A percentile compares a stretch with the other conserved stretches of the same genome.
Conservation (phyloP, 2,797 vertebrate genomes). For the Pachyuromys duprasi region DNA sequence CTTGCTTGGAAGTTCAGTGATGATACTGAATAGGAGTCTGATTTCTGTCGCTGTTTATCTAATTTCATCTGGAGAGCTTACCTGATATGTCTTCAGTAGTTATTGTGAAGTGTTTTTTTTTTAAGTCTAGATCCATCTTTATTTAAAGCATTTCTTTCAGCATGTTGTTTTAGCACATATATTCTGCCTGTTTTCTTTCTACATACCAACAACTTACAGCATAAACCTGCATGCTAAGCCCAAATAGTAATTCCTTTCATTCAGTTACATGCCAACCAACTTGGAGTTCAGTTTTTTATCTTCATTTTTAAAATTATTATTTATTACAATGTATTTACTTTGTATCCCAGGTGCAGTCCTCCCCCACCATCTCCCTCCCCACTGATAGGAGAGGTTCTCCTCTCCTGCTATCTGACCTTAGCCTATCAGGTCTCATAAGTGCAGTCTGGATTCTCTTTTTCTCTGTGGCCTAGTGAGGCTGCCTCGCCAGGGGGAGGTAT, state of each 20-base stretch:
- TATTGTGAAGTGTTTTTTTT: not conserved
- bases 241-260: constrained; percentile 16
- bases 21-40: not conserved
- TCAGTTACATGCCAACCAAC: not conserved
- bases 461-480: too few species aligned
- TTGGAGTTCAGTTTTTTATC: constrained; percentile 27
- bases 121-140: not conserved
- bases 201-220: not conserved
- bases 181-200: not conserved
- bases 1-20: not conserved
- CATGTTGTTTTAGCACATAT: not conserved
- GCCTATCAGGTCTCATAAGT: too few species aligned
- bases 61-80: not conserved
- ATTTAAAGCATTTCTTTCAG: not conserved
- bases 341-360: too few species aligned
- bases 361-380: too few species aligned
- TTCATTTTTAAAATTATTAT: too few species aligned
- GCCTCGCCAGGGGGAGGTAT: too few species aligned
- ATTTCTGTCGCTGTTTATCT: not conserved
- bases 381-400: too few species aligned
- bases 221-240: not conserved
- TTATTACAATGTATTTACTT: too few species aligned
- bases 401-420: too few species aligned
- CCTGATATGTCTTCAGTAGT: not conserved
- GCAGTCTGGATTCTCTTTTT: too few species aligned